A percentile compares a stretch with the other conserved stretches of the same genome.
phyloP scores from a whole-genome alignment of 2,888 invertebrate species.

The Lamproptera curius region DNA sequence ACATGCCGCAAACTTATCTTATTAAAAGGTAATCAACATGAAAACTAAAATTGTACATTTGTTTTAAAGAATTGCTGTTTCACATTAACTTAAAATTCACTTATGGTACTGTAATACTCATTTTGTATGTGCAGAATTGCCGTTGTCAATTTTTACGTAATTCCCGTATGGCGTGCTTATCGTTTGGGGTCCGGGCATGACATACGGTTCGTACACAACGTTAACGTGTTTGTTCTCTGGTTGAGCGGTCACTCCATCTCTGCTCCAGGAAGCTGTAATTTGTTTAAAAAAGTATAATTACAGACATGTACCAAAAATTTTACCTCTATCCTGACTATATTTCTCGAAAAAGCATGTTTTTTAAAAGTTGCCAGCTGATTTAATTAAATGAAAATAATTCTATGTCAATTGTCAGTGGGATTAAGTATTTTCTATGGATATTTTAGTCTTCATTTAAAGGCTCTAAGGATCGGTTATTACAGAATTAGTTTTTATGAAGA shows the following conservation, averaged over 20 bases:
- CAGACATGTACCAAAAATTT: too few relatives aligned
- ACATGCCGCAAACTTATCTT: background rate
- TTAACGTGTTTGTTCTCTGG: constrained; percentile 38
- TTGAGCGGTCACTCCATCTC: constrained; percentile 39
- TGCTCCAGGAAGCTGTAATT: constrained; percentile 55
- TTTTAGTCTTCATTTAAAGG: too few relatives aligned
- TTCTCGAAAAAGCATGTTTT: too few relatives aligned
- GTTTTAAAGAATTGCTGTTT: background rate
- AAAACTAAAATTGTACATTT: background rate
- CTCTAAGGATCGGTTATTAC: too few relatives aligned
- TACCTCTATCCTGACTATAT: too few relatives aligned
- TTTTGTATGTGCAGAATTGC: background rate
- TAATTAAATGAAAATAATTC: too few relatives aligned
- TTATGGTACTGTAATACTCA: constrained; percentile 2
- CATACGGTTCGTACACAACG: constrained; percentile 41
- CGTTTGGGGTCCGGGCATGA: constrained; percentile 54
- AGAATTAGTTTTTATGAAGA: too few relatives aligned
- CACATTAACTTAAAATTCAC: background rate
- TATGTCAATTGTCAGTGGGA: too few relatives aligned
- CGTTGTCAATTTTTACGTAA: constrained; percentile 42
- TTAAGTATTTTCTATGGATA: too few relatives aligned
- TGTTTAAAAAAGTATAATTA: constrained; percentile 1
- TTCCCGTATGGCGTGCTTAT: constrained; percentile 64
- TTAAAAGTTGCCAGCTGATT: too few relatives aligned
- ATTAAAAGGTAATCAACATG: background rate